Base-by-base conservation (phyloP, 92 coral and sea anemone species). In the Epizoanthus ramosus region DNA sequence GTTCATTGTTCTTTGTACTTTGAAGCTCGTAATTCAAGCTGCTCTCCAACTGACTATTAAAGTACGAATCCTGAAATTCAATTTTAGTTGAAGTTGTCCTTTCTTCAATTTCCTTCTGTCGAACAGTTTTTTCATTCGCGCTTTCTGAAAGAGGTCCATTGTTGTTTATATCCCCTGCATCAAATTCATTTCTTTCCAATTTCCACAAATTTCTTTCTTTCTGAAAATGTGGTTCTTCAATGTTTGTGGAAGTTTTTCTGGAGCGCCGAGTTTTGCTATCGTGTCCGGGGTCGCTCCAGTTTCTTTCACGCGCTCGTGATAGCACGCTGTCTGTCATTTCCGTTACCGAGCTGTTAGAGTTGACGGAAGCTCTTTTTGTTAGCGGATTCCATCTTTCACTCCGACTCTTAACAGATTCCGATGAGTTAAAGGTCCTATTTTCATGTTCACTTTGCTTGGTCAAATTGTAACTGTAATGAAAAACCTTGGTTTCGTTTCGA, bases 391-490 rank as follows among this genome's bases (percentile, higher is more conserved):
- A n/a, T 10, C 2, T 6, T 4, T 68, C 35, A n/a, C 35, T 60
- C 15, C 57, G 6, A 19, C 54, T 63, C 45, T 43, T 77, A 5
- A n/a, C 19, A 13, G 59, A 77, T 61, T 39, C 66, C 21, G 41
- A n/a, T 13, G 82, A n/a, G 13, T 77, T 31, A 3, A 8, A 4
- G n/a, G 19, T 8, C n/a, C 58, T 60, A 3, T 85, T 75, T 45
- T 79, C 89, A 43, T 39, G 70, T 23, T 73, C 79, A 18, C 37
- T 41, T 33, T 68, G 63, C 45, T 83, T 80, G 12, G 57, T 65
- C n/a, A 93, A 68, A 31, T 93, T 93, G 87, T 93, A 93, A 57
- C 97, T 93, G 70, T 90, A 93, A 8, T 91, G 92, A 31, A 88
- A 33, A 31, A 89, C 89, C 4, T 88, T 83, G 18, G 79, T 80